A percentile compares a stretch with the other conserved stretches of the same genome.
Conservation (phyloP, 1,140 invertebrate species). For the Eubasilissa regina region DNA sequence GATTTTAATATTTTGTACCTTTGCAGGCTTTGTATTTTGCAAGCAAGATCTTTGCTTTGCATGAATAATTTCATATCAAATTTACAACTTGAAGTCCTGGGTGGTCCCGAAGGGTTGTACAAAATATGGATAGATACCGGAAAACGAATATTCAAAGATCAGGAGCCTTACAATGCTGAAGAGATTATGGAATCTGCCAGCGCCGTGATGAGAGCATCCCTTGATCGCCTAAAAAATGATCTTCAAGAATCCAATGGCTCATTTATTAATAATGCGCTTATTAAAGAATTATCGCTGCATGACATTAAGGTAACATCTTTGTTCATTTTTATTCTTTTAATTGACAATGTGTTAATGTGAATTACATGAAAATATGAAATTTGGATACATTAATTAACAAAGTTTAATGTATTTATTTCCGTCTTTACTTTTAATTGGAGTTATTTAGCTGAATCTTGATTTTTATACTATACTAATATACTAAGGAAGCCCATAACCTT, state of each 20-base stretch:
- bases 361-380: no score
- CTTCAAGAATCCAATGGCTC: slow-evolving; percentile 62
- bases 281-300: slow-evolving; percentile 66
- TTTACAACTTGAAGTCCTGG: slow-evolving; percentile 75
- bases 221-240: slow-evolving; percentile 70
- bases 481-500: no score
- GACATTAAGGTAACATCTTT: slow-evolving; percentile 67
- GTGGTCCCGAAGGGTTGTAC: slow-evolving; percentile 72
- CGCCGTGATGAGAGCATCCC: slow-evolving; percentile 77
- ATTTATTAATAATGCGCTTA: slow-evolving; percentile 62
- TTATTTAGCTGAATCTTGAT: no score
- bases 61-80: slow-evolving; percentile 78
- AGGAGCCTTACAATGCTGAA: slow-evolving; percentile 65
- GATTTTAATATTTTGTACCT: neutral
- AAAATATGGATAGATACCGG: slow-evolving; percentile 75
- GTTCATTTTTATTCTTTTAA: slow-evolving; percentile 65
- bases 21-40: slow-evolving; percentile 70
- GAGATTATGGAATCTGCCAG: slow-evolving; percentile 78
- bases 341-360: neutral
- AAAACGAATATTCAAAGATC: slow-evolving; percentile 73
- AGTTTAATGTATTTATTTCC: no score
- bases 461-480: no score
- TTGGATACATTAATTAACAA: no score
- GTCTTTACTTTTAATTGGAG: no score
- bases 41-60: slow-evolving; percentile 77